phyloP scores from a whole-genome alignment of 1,140 invertebrate genomes.

The Bombus breviceps region DNA sequence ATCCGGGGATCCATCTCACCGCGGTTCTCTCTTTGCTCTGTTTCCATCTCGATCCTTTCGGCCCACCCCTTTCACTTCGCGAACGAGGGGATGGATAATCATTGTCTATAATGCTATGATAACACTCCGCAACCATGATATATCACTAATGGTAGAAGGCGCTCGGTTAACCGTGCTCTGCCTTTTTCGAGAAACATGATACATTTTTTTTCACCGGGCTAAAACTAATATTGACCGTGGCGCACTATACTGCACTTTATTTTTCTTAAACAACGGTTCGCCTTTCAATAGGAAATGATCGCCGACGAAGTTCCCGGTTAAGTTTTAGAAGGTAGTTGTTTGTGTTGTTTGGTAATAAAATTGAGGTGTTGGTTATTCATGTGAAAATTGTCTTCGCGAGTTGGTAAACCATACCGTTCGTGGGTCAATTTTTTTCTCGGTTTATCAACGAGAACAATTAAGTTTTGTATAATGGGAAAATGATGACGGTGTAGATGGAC shows the following conservation, averaged over 20 bases:
- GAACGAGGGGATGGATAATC: conserved; percentile 29
- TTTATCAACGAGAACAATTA: too few relatives aligned
- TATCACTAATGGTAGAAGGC: conserved; percentile 42
- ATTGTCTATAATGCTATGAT: conserved; percentile 43
- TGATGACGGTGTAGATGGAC: too few relatives aligned
- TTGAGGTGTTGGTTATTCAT: too few relatives aligned
- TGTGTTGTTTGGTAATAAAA: too few relatives aligned
- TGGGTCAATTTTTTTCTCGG: too few relatives aligned
- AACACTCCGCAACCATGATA: conserved; percentile 31
- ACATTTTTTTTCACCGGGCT: conserved; percentile 6
- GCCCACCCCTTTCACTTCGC: conserved; percentile 32
- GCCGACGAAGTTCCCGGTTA: too few relatives aligned
- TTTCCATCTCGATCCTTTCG: conserved; percentile 31
- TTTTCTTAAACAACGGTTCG: conserved; percentile 14
- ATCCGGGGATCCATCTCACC: conserved; percentile 31
- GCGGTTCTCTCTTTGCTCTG: conserved; percentile 58
- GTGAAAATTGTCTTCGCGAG: too few relatives aligned
- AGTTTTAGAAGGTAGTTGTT: too few relatives aligned
- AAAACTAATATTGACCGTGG: conserved; percentile 47
- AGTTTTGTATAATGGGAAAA: too few relatives aligned
- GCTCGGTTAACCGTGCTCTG: not conserved
- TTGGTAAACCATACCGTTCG: too few relatives aligned
- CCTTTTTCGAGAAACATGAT: conserved; percentile 29
- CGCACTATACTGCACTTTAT: not conserved
- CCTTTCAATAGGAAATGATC: conserved; percentile 6